Percentiles rank a stretch among this genome's conserved stretches.
Conservation (phyloP, 2,797 vertebrate species). For the Selene dorsalis region DNA sequence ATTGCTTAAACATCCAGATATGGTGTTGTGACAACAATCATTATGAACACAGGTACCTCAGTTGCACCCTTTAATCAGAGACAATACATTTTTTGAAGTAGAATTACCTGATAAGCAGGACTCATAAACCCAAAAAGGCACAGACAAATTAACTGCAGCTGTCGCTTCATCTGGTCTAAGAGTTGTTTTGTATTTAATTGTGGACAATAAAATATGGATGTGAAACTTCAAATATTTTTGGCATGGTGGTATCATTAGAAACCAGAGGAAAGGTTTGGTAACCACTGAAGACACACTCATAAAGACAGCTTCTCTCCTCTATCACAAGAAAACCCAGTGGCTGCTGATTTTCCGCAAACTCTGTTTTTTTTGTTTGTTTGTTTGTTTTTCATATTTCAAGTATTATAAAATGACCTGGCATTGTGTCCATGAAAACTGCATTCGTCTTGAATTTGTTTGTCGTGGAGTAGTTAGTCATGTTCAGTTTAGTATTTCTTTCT, state of each 20-base stretch:
- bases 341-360: not conserved
- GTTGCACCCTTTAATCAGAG: too few species aligned
- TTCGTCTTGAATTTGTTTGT: not conserved
- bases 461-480: conserved; percentile 2
- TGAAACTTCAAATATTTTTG: not conserved
- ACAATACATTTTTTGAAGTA: too few species aligned
- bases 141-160: too few species aligned
- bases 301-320: not conserved
- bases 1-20: too few species aligned
- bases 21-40: too few species aligned
- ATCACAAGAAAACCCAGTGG: not conserved
- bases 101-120: too few species aligned
- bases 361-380: not conserved
- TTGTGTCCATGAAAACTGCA: not conserved
- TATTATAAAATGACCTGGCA: conserved; percentile 4
- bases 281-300: not conserved
- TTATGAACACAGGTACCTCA: too few species aligned
- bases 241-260: not conserved
- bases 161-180: too few species aligned
- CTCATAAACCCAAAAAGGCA: too few species aligned
- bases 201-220: not conserved
- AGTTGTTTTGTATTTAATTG: not conserved
- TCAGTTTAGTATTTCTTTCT: conserved; percentile 6
- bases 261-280: not conserved
- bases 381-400: not conserved